phyloP scores from a whole-genome alignment of 2,888 invertebrate species.

The Achlya flavicornis region DNA sequence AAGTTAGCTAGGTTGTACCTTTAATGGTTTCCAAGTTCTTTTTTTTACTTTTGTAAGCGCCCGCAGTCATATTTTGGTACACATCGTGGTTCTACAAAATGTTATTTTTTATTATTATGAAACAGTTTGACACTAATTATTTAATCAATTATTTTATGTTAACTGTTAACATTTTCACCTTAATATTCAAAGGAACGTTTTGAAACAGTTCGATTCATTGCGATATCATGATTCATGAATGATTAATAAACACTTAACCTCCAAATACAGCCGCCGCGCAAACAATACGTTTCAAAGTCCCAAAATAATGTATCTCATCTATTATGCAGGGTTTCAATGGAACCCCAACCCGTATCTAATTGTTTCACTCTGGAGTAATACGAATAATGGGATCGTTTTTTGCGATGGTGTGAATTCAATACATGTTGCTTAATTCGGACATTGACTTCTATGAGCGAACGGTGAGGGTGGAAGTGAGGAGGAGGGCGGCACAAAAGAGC shows the following conservation, averaged over 20 bases:
- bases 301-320: conserved; percentile 20
- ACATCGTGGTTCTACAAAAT: conserved; percentile 20
- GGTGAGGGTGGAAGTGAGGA: conserved; percentile 33
- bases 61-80: conserved; percentile 16
- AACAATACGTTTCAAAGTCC: conserved; percentile 22
- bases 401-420: conserved; percentile 52
- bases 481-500: conserved; percentile 47
- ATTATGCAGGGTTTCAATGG: conserved; percentile 13
- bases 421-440: conserved; percentile 52
- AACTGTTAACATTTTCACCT: conserved; percentile 14
- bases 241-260: conserved; percentile 20
- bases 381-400: conserved; percentile 23
- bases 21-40: conserved; percentile 31
- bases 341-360: conserved; percentile 14
- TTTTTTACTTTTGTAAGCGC: conserved; percentile 10
- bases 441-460: conserved; percentile 48
- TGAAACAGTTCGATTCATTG: conserved; percentile 17
- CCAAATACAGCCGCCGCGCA: conserved; percentile 13
- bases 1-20: conserved; percentile 31
- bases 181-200: conserved; percentile 21
- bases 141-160: conserved; percentile 2
- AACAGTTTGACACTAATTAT: not conserved
- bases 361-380: conserved; percentile 14
- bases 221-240: conserved; percentile 11
- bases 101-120: conserved; percentile 14